Evolutionary conservation across 2,888 invertebrate species (phyloP).

Genomic region (Cataglyphis albicans): DNA sequence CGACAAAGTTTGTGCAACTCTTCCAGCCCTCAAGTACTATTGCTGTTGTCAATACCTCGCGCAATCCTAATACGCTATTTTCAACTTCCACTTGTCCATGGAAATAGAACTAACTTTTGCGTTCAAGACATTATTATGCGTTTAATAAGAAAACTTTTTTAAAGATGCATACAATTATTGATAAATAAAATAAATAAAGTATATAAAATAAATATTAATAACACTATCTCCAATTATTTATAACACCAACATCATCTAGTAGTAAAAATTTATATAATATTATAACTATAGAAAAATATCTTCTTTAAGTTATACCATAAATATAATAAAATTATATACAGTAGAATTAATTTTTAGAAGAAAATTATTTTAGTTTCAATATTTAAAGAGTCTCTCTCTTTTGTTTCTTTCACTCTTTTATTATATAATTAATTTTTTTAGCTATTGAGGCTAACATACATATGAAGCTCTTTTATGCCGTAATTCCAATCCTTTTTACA

Average conservation of each 20-base stretch:
- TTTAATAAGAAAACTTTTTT: constrained; percentile 13
- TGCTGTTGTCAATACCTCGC: constrained; percentile 1
- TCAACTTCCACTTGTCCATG: background rate
- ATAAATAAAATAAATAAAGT: background rate
- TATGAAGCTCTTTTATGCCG: background rate
- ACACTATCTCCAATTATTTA: background rate
- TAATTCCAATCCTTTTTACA: background rate
- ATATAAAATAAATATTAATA: background rate
- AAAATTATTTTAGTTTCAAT: background rate
- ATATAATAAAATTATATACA: background rate
- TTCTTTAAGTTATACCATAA: background rate
- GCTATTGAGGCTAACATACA: background rate
- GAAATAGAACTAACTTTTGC: background rate
- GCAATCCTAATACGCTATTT: constrained; percentile 15
- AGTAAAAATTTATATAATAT: too few species aligned
- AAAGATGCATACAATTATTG: background rate
- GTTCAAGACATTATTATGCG: background rate
- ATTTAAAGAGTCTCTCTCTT: background rate
- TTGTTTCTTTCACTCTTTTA: background rate
- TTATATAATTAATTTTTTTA: background rate
- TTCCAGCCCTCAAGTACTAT: background rate
- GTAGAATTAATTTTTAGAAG: background rate
- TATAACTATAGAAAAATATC: too few species aligned
- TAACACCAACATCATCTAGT: background rate
- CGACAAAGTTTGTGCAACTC: constrained; percentile 12